Conservation (phyloP, 1,140 invertebrate genomes). For the Cyphomyrmex costatus region DNA sequence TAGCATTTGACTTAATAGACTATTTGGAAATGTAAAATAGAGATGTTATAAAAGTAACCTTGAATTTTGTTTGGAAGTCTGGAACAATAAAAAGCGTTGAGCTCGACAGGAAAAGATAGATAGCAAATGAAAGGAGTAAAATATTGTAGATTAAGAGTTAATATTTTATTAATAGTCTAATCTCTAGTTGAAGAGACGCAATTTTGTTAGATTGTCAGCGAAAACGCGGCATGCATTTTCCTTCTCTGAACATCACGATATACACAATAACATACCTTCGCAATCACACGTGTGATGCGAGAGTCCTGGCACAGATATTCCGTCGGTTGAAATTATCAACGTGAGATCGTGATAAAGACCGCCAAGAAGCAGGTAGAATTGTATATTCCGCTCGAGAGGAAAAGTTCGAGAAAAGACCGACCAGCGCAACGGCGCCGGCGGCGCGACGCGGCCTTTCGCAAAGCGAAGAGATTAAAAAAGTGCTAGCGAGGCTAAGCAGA, state of each 20-base stretch:
- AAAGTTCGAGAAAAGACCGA: conserved; percentile 3
- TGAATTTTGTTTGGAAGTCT: no score
- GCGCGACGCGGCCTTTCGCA: background rate
- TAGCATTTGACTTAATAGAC: no score
- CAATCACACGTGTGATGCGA: background rate
- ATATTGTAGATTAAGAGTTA: no score
- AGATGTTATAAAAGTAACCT: no score
- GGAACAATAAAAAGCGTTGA: no score
- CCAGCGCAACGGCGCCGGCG: no score
- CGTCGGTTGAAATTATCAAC: conserved; percentile 14
- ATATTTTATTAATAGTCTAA: background rate
- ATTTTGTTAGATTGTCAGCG: background rate
- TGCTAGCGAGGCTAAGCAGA: conserved; percentile 6
- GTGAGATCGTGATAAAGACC: conserved; percentile 21
- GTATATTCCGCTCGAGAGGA: background rate
- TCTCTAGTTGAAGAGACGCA: background rate
- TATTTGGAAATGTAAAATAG: no score
- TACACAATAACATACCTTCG: background rate
- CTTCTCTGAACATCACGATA: background rate
- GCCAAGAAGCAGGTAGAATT: background rate
- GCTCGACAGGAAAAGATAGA: no score
- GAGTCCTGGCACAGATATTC: background rate
- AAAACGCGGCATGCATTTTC: background rate
- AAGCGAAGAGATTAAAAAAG: conserved; percentile 52
- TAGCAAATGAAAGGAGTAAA: no score